phyloP scores from a whole-genome alignment of 2,797 vertebrate species.

The Lycodopsis pacificus region DNA sequence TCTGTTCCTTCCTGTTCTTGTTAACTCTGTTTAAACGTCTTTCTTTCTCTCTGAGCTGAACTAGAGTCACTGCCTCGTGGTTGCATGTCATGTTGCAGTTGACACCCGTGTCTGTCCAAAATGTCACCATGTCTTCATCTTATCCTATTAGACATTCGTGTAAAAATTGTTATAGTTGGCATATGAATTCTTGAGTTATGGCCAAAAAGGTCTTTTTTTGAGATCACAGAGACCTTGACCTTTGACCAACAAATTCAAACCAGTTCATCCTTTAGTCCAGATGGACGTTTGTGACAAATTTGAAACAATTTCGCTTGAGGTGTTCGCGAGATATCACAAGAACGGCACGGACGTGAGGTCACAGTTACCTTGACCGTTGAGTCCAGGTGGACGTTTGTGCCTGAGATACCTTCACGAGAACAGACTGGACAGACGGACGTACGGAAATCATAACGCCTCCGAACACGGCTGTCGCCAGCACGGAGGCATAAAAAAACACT shows the following conservation, averaged over 20 bases:
- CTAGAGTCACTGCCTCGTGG: background rate
- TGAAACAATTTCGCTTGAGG: too few relatives aligned
- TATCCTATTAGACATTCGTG: background rate
- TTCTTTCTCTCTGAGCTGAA: background rate
- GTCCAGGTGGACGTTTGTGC: background rate
- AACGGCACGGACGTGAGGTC: background rate
- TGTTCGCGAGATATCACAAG: too few relatives aligned
- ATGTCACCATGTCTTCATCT: background rate
- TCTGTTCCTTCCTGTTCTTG: conserved; percentile 20
- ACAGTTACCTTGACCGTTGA: background rate
- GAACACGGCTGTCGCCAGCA: background rate
- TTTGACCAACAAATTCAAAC: too few relatives aligned
- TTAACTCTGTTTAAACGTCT: background rate
- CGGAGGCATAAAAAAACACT: background rate
- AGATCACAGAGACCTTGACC: too few relatives aligned
- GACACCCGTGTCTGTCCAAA: background rate
- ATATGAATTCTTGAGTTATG: background rate
- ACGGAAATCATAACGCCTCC: background rate
- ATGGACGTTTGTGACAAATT: too few relatives aligned
- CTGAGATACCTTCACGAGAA: background rate
- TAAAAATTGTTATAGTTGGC: background rate
- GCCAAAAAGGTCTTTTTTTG: background rate
- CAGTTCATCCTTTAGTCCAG: background rate
- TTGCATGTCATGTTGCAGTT: background rate
- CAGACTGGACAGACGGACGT: background rate